A percentile compares a stretch with the other conserved stretches of the same genome.
These are phyloP conservation scores for Sander lucioperca DNA, from an alignment of 2,113 vertebrate genomes.

Conservation along the genomic window DNA sequence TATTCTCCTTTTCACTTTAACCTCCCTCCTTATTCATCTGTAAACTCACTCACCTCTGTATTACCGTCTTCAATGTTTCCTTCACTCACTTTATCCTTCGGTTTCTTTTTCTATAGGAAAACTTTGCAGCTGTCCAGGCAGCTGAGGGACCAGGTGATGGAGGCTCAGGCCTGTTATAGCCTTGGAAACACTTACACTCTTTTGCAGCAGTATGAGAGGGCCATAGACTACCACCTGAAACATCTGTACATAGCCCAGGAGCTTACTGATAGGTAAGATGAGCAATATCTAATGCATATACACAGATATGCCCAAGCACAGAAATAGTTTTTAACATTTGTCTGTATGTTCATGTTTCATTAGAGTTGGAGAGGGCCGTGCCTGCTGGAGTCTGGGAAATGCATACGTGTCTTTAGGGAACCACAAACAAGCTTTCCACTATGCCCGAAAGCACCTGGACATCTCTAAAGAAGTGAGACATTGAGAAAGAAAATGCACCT, in stretches of 20 bases:
- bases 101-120: constrained; percentile 84
- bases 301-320: background rate
- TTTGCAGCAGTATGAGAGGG: constrained; percentile 91
- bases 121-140: constrained; percentile 94
- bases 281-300: background rate
- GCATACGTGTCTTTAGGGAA: constrained; percentile 93
- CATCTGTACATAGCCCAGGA: constrained; percentile 97
- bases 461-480: constrained; percentile 93
- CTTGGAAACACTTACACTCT: constrained; percentile 96
- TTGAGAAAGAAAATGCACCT: background rate
- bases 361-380: constrained; percentile 97
- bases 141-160: constrained; percentile 94
- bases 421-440: constrained; percentile 92
- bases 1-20: background rate
- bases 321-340: background rate
- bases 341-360: background rate
- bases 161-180: constrained; percentile 98
- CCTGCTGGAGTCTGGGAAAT: constrained; percentile 97
- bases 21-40: background rate
- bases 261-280: constrained; percentile 90
- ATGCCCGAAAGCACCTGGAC: constrained; percentile 92
- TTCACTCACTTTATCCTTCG: background rate
- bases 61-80: background rate
- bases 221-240: constrained; percentile 94
- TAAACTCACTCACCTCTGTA: background rate